These are phyloP conservation scores for Diploscapter pachys DNA, from an alignment of 1,140 invertebrate species.

Conservation along the genomic window DNA sequence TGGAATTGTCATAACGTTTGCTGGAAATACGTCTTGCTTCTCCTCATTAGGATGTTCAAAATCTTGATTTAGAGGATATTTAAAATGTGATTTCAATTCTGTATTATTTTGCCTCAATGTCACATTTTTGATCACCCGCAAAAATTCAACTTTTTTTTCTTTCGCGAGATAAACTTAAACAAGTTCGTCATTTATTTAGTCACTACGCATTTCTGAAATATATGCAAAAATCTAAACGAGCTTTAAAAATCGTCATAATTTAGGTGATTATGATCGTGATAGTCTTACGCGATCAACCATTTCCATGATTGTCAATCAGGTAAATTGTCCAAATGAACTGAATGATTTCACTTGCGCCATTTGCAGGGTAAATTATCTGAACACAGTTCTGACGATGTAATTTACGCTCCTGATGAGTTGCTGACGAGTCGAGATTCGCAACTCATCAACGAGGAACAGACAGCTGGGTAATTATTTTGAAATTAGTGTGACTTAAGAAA, in stretches of 20 bases:
- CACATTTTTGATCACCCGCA: background rate
- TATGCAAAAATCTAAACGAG: too few species aligned
- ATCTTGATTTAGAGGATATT: background rate
- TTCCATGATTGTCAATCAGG: conserved; percentile 25
- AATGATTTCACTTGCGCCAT: too few species aligned
- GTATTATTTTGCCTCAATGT: too few species aligned
- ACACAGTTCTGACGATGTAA: conserved; percentile 27
- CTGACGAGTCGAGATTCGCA: conserved; percentile 15
- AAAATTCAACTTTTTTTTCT: conserved; percentile 3
- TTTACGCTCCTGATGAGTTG: conserved; percentile 36
- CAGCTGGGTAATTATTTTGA: too few species aligned
- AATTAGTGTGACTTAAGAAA: too few species aligned
- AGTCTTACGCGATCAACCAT: conserved; percentile 28
- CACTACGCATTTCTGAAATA: too few species aligned
- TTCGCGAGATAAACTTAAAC: too few species aligned
- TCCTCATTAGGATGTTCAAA: background rate
- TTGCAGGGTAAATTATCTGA: conserved; percentile 8
- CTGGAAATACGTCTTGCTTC: background rate
- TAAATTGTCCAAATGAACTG: too few species aligned
- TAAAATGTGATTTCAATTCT: too few species aligned
- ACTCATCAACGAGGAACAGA: background rate
- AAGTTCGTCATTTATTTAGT: too few species aligned
- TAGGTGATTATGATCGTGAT: conserved; percentile 7
- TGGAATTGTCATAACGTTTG: too few species aligned
- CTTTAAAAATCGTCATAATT: too few species aligned